Conservation (phyloP, 1,140 invertebrate genomes). For the Halyomorpha halys region DNA sequence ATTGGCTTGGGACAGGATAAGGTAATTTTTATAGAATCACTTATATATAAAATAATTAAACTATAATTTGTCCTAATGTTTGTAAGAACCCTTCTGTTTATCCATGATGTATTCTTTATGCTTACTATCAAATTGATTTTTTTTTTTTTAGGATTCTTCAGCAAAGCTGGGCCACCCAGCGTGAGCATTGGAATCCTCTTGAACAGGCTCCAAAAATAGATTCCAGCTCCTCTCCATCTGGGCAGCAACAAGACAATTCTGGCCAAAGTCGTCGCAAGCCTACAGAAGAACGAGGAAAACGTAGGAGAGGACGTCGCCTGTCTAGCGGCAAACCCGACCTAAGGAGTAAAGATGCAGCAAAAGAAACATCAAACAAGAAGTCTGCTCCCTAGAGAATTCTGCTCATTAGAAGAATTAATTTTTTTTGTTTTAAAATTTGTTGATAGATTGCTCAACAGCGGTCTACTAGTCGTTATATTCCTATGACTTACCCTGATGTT, state of each 20-base stretch:
- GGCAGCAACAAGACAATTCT: background rate
- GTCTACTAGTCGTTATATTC: too few relatives aligned
- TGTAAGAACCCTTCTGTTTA: too few relatives aligned
- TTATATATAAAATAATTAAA: too few relatives aligned
- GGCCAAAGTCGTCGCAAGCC: background rate
- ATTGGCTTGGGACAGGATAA: too few relatives aligned
- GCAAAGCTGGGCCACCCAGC: constrained; percentile 30
- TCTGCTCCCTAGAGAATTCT: constrained; percentile 1
- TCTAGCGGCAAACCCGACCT: background rate
- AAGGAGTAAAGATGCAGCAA: background rate
- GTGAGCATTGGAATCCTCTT: constrained; percentile 30
- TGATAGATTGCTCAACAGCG: too few relatives aligned
- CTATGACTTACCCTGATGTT: too few relatives aligned
- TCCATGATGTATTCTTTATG: too few relatives aligned
- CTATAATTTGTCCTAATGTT: too few relatives aligned
- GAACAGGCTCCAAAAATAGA: constrained; percentile 17
- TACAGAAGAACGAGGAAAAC: background rate
- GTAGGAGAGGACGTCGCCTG: background rate
- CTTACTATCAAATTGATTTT: background rate
- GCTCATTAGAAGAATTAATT: too few relatives aligned
- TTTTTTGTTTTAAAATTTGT: too few relatives aligned
- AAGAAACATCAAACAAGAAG: constrained; percentile 9
- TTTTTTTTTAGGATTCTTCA: constrained; percentile 24
- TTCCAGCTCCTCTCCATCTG: background rate
- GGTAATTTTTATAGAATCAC: too few relatives aligned